Base-by-base conservation (phyloP, 2,797 vertebrate species). In the Borostomias antarcticus region DNA sequence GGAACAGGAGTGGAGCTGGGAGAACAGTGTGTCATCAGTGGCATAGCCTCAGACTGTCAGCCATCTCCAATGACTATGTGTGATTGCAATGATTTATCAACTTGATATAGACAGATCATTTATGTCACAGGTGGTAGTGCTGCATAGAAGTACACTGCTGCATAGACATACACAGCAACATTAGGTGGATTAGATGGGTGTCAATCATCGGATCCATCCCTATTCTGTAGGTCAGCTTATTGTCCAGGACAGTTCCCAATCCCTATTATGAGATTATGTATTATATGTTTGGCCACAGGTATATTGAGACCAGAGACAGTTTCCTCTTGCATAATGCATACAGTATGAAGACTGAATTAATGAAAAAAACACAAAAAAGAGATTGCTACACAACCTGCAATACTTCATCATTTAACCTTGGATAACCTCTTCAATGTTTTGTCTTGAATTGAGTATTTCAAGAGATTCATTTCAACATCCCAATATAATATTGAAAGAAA, bases 231-330 rank as follows among this genome's bases (percentile, higher is more conserved):
- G 64, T 56, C 50, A 74, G 64, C 45, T 73, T 48, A 73, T 50
- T 65, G 33, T 62, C 52, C 57, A 66, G 9, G 58, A 73, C 72
- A 69, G 67, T 25, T 64, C 60, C 51, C 52, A 67, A 72, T 76
- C 66, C 75, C 54, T 67, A 64, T 69, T 56, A 68, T 64, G 28
- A 17, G 66, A 66, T 76, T 80, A 73, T 33, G 50, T 26, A 70
- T 70, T 77, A 77, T 69, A 57, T 64, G 64, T 69, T 77, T n/a
- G n/a, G n/a, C n/a, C 57, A 45, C 52, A 62, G 66, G 68, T 68
- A 70, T 68, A 72, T 74, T 67, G 61, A 5, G 28, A 50, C 4
- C 21, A 50, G 37, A 73, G 52, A 67, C 54, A 64, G 58, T 40
- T 60, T 25, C 47, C 19, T 28, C 3, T 50, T 56, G n/a, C 40